Evolutionary conservation across 2,888 invertebrate genomes (phyloP).

Genomic region (Homarus gammarus): DNA sequence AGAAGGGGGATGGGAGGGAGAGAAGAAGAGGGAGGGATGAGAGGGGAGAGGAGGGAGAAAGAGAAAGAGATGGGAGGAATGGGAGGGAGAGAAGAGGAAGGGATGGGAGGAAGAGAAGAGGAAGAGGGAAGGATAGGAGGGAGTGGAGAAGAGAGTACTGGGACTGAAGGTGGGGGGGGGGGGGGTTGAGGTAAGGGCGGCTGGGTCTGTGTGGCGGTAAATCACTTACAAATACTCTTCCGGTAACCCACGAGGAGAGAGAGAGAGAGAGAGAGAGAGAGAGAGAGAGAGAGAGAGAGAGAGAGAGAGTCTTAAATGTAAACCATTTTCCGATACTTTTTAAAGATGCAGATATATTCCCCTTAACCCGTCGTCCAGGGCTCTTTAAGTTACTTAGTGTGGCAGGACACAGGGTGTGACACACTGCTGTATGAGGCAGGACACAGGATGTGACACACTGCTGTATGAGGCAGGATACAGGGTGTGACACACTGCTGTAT

Average conservation of each 20-base stretch:
- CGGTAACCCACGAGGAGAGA: background rate
- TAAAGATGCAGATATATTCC: too few relatives aligned
- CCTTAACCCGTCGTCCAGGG: too few relatives aligned
- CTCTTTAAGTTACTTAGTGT: too few relatives aligned
- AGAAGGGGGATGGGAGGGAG: background rate
- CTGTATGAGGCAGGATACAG: too few relatives aligned
- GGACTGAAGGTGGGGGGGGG: background rate
- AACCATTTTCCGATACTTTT: too few relatives aligned
- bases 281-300: slow-evolving; percentile 34
- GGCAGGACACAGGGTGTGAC: too few relatives aligned
- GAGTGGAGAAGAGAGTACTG: background rate
- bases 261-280: slow-evolving; percentile 46
- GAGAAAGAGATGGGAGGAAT: background rate
- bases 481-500: too few relatives aligned
- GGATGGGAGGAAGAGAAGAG: background rate
- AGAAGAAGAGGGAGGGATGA: background rate
- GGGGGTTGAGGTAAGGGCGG: background rate
- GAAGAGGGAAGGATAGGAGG: background rate
- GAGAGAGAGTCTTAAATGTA: too few relatives aligned
- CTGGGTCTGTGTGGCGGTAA: background rate
- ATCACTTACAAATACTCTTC: too few relatives aligned
- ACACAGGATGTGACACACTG: too few relatives aligned
- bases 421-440: too few relatives aligned
- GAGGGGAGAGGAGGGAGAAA: background rate
- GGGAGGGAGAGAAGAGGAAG: background rate